Evolutionary conservation across 1,140 invertebrate species (phyloP), one percentile per base, ranked within the genome.

Genomic region (Sipha flava): DNA sequence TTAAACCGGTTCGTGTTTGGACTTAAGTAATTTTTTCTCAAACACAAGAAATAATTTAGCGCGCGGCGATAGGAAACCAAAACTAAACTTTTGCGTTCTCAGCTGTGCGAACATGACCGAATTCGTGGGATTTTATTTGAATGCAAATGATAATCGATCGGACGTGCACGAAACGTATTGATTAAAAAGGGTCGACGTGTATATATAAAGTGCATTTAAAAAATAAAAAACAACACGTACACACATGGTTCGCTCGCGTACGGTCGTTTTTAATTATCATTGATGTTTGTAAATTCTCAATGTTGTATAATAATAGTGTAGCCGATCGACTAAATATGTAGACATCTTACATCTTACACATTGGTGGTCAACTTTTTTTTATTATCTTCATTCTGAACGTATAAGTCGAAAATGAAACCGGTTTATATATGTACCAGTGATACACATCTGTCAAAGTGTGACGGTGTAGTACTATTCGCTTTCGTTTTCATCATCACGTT

Each of bases 371-470:
- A 43, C 37, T 29, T 16, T 64, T 23, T 16, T 45, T n/a, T n/a
- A n/a, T n/a, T 26, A 45, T 70, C 54, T 70, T n/a, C 43, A 18
- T 29, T 14, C 43, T 43, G 66, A 43, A 70, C 43, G 21, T 23
- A 66, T 5, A 66, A 43, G 34, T 66, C 37, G 34, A 43, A 31
- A 6, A 3, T 9, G 0, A 59, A 70, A 77, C 73, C 73, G 73
- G 73, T 77, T 77, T 52, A 31, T 14, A 40, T 10, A 10, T 31
- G 40, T 47, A 31, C 40, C 16, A 54, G 34, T 57, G 34, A 59
- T 77, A 77, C 31, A 77, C n/a, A 77, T 77, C 52, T 77, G 52
- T 77, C 52, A 77, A 59, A 12, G 49, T 26, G 21, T 77, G 73
- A 16, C 16, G 37, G 34, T 77, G 52, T 23, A 23, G n/a, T n/a